phyloP scores from a whole-genome alignment of 1,140 invertebrate species.

The Caerostris extrusa region DNA sequence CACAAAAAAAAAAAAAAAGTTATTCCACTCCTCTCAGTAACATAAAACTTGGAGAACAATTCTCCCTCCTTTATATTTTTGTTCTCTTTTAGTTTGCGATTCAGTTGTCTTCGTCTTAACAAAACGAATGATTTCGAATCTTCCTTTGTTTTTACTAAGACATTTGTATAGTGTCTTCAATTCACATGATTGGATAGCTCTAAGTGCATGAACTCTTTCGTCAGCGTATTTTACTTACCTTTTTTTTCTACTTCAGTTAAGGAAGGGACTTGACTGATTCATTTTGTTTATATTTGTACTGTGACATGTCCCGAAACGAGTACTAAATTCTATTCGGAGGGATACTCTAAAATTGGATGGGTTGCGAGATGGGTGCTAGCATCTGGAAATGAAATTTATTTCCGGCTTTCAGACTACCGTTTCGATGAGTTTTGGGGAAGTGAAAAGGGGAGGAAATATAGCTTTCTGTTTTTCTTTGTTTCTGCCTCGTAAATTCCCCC shows the following conservation, averaged over 20 bases:
- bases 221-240: neutral
- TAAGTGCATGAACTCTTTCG: constrained; percentile 28
- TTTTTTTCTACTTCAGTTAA: neutral
- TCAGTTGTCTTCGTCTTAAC: constrained; percentile 1
- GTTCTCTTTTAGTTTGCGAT: neutral
- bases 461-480: too few relatives aligned
- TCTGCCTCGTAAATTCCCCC: neutral
- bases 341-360: too few relatives aligned
- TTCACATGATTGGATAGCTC: constrained; percentile 55
- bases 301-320: neutral
- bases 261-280: constrained; percentile 39
- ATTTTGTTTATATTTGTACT: constrained; percentile 38
- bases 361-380: too few relatives aligned
- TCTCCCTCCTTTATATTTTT: neutral
- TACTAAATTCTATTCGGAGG: too few relatives aligned
- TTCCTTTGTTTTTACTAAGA: constrained; percentile 42
- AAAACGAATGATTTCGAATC: neutral
- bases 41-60: neutral
- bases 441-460: too few relatives aligned
- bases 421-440: too few relatives aligned
- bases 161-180: constrained; percentile 39
- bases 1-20: neutral
- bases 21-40: neutral
- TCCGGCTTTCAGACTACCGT: too few relatives aligned
- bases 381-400: too few relatives aligned